Base-by-base conservation (phyloP, 2,888 invertebrate genomes). In the Meganola albula region DNA sequence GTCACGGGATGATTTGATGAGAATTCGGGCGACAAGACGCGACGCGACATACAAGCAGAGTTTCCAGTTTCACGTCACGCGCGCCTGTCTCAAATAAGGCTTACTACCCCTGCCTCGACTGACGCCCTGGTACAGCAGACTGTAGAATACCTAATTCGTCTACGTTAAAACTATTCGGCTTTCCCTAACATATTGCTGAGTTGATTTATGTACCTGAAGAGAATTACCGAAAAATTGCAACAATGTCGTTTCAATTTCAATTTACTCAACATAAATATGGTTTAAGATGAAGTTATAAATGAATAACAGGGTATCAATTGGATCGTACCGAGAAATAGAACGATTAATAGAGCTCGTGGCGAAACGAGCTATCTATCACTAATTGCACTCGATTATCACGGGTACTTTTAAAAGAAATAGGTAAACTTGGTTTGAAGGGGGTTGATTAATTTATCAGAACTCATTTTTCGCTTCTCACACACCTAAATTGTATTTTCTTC, bases 31-130 rank as follows among this genome's bases (percentile, higher is more conserved):
- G 70, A 61, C 67, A 70, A 74, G 73, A 74, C 72, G 63, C 69
- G 69, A 63, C 69, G 63, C 73, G 71, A 71, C 71, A 75, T 68
- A 79, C 75, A 72, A 74, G 74, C 58, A 60, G 58, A 64, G 74
- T 68, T 82, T 79, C 74, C 71, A 76, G 77, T 84, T 84, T 84
- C 84, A 64, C 63, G 83, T 84, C 83, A 84, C 84, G 84, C 79
- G 74, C 82, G 67, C 69, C 51, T 62, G 75, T 65, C 77, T 77
- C 78, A 78, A 83, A 82, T 82, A 83, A 80, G 84, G 79, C 82
- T 77, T 75, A 76, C 73, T 69, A 70, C 70, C 71, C 71, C 73
- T 68, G 71, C 69, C 67, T 58, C 68, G 64, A 56, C 69, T 63
- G 53, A 56, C 67, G 58, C 64, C 65, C 66, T 66, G 63, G 62